phyloP scores from a whole-genome alignment of 2,888 invertebrate genomes.

The Callosobruchus maculatus region DNA sequence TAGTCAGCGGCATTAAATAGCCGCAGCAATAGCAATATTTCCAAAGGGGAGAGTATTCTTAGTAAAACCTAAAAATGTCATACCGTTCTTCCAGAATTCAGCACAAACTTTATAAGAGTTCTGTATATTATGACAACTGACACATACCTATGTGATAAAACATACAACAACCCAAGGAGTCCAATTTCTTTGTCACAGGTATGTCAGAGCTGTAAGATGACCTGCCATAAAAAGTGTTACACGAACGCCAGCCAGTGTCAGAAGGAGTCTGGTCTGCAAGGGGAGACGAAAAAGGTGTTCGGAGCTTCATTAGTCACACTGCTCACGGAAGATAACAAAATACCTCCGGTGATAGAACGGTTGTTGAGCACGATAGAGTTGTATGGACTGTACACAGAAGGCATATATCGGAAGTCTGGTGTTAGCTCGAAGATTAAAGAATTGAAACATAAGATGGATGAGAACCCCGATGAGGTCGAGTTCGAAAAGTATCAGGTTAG shows the following conservation, averaged over 20 bases:
- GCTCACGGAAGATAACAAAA: slow-evolving; percentile 70
- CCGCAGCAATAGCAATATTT: too few relatives aligned
- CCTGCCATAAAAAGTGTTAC: slow-evolving; percentile 93
- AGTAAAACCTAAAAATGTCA: too few relatives aligned
- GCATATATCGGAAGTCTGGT: slow-evolving; percentile 89
- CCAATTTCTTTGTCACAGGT: slow-evolving; percentile 40
- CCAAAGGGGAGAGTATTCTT: too few relatives aligned
- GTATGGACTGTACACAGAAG: slow-evolving; percentile 88
- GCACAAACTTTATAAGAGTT: too few relatives aligned
- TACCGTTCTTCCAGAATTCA: too few relatives aligned
- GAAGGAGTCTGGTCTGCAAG: slow-evolving; percentile 49
- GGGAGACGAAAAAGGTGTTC: slow-evolving; percentile 67
- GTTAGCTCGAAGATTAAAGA: slow-evolving; percentile 80
- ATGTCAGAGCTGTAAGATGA: slow-evolving; percentile 78
- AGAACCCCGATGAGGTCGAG: slow-evolving; percentile 67
- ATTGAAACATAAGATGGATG: slow-evolving; percentile 71
- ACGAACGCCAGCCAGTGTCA: slow-evolving; percentile 62
- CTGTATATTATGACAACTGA: too few relatives aligned
- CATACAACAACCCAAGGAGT: too few relatives aligned
- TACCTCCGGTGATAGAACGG: slow-evolving; percentile 85
- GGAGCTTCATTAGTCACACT: slow-evolving; percentile 75
- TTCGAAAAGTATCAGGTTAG: slow-evolving; percentile 75
- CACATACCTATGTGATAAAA: too few relatives aligned
- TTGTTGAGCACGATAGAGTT: slow-evolving; percentile 88
- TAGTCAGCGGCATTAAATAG: too few relatives aligned